Base-by-base conservation (phyloP, 1,140 invertebrate genomes). In the Camponotus floridanus region DNA sequence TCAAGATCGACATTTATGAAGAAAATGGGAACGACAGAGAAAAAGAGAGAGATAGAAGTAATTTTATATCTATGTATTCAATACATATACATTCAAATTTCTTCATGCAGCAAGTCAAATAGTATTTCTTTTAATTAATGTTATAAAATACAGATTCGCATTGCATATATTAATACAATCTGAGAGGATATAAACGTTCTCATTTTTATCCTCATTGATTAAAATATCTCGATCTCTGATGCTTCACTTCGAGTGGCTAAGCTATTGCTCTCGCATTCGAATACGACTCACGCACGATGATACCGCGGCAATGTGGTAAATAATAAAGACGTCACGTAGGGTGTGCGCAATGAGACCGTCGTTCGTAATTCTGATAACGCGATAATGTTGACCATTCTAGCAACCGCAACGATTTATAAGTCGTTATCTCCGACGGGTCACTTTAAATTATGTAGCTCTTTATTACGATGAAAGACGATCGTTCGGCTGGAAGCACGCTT, bases 391-490 rank as follows among this genome's bases (percentile, higher is more conserved):
- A 92, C 91, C 92, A 88, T 76, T 81, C 86, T 90, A 86, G 87
- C 87, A 87, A 81, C 91, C 87, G 84, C 92, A 93, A 92, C 92
- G 91, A 92, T 93, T 93, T 93, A 93, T 93, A 93, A 92, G 90
- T 92, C 67, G 88, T 84, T 93, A 93, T 92, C 92, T 92, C n/a
- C 45, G 90, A 92, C 91, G 88, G 91, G 86, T 91, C 90, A 89
- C 86, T 93, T 92, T 91, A 92, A 93, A 93, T 93, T 93, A 92
- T 90, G 90, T 91, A 92, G 83, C 92, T 90, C 92, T 93, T 93
- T 92, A 93, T 93, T 92, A 93, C 92, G 61, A 18, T n/a, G 59
- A 80, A 86, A 86, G 84, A 86, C 84, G 84, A 74, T 74, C 79
- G 51, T 73, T 33, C 51, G 51, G 26, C 51, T 81, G 79, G 51